Percentiles rank a stretch among this genome's conserved stretches.
Conservation (phyloP, 2,888 invertebrate genomes). For the Elysia crispata region DNA sequence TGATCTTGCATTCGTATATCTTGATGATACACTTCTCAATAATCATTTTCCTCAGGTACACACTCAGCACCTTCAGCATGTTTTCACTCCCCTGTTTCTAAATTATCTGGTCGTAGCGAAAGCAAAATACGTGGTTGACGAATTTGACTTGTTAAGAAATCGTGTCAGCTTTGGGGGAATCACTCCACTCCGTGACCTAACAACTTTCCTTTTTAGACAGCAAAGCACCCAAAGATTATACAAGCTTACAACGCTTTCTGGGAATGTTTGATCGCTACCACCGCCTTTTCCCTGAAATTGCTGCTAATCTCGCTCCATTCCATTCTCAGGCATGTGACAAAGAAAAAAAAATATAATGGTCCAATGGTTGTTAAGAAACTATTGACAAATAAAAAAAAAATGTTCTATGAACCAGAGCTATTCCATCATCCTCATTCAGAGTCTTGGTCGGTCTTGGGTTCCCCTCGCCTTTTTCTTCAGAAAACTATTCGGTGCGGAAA, state of each 20-base stretch:
- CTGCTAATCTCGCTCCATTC: conserved; percentile 22
- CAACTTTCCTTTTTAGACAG: conserved; percentile 2
- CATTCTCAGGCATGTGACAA: conserved; percentile 27
- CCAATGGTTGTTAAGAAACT: conserved; percentile 18
- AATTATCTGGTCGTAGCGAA: conserved; percentile 27
- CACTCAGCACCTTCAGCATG: conserved; percentile 6
- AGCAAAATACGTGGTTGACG: conserved; percentile 16
- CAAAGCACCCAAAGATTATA: conserved; percentile 11
- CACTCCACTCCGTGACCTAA: conserved; percentile 16
- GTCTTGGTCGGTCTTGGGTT: conserved; percentile 31
- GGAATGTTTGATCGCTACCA: conserved; percentile 30
- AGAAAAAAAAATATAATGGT: conserved; percentile 32
- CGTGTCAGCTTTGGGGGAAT: conserved; percentile 30
- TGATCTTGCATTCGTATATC: conserved; percentile 16
- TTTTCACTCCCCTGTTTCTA: conserved; percentile 26
- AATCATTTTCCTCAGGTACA: conserved; percentile 20
- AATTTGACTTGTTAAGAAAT: conserved; percentile 28
- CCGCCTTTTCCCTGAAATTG: conserved; percentile 30
- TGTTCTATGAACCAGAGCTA: conserved; percentile 31
- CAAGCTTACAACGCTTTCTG: conserved; percentile 21
- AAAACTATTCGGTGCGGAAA: conserved; percentile 20
- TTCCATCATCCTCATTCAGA: conserved; percentile 32
- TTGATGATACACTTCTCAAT: conserved; percentile 18
- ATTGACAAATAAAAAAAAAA: conserved; percentile 36
- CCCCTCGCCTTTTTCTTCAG: conserved; percentile 37